Conservation (phyloP, 2,797 vertebrate species). For the Ctenopoma multispine region DNA sequence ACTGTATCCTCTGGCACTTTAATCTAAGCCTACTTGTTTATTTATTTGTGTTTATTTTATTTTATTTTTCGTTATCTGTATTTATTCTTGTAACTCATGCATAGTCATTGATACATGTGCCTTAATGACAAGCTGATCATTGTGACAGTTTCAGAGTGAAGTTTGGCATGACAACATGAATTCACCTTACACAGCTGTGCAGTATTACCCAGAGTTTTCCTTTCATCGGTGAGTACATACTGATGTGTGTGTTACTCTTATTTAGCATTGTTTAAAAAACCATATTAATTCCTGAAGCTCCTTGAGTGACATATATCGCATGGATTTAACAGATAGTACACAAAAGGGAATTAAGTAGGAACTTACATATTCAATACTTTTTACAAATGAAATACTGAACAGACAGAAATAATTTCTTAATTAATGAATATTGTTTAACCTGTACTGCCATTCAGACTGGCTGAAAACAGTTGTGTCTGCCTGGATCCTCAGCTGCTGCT, state of each 20-base stretch:
- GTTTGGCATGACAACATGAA: conserved; percentile 89
- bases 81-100: conserved; percentile 66
- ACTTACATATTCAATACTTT: background rate
- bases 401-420: background rate
- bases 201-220: conserved; percentile 93
- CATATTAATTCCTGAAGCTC: background rate
- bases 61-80: conserved; percentile 54
- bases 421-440: conserved; percentile 29
- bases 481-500: conserved; percentile 79
- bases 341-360: background rate
- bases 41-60: conserved; percentile 79
- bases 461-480: conserved; percentile 74
- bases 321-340: conserved; percentile 1
- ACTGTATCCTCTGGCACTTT: conserved; percentile 90
- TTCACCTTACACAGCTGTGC: conserved; percentile 90
- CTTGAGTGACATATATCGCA: background rate
- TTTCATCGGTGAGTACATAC: conserved; percentile 94
- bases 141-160: conserved; percentile 74
- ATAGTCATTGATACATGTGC: conserved; percentile 63
- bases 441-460: conserved; percentile 17
- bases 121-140: conserved; percentile 68
- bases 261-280: background rate
- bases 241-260: background rate
- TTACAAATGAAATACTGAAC: background rate
- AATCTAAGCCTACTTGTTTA: conserved; percentile 79